Percentiles rank a stretch among this genome's conserved stretches.
Evolutionary conservation across 1,140 invertebrate genomes (phyloP).

Genomic region (Cyphomyrmex costatus): DNA sequence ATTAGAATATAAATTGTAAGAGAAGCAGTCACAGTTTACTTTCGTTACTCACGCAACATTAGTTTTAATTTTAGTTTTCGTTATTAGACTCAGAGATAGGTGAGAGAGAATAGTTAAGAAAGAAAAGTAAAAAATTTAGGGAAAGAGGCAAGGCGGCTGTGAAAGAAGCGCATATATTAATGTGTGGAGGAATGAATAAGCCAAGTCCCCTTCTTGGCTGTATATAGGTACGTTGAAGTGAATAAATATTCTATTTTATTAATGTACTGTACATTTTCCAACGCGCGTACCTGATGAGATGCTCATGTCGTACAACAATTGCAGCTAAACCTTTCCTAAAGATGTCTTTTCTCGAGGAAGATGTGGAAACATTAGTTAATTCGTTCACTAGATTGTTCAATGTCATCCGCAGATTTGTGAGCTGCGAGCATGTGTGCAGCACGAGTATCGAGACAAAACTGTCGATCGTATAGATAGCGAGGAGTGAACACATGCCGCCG

Average conservation of each 20-base stretch:
- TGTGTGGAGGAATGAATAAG: too few relatives aligned
- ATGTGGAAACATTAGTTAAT: background rate
- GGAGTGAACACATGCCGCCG: background rate
- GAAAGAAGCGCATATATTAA: too few relatives aligned
- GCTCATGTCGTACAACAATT: constrained; percentile 70
- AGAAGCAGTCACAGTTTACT: too few relatives aligned
- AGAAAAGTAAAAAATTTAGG: too few relatives aligned
- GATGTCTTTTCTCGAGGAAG: background rate
- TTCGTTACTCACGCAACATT: too few relatives aligned
- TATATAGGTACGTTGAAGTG: too few relatives aligned
- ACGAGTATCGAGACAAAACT: constrained; percentile 73
- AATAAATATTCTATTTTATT: background rate
- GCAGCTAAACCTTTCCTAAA: constrained; percentile 52
- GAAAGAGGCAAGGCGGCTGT: too few relatives aligned
- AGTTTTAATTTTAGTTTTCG: too few relatives aligned
- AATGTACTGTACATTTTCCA: background rate
- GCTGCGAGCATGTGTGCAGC: constrained; percentile 71
- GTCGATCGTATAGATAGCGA: constrained; percentile 12
- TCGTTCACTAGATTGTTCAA: constrained; percentile 44
- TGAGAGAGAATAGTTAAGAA: too few relatives aligned
- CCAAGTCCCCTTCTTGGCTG: too few relatives aligned
- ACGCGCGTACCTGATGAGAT: constrained; percentile 70
- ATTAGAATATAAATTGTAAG: too few relatives aligned
- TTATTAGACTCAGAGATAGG: too few relatives aligned
- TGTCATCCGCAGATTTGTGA: constrained; percentile 55